These are phyloP conservation scores for Lasioglossum villosulum DNA, from an alignment of 2,888 invertebrate species.

Conservation along the genomic window DNA sequence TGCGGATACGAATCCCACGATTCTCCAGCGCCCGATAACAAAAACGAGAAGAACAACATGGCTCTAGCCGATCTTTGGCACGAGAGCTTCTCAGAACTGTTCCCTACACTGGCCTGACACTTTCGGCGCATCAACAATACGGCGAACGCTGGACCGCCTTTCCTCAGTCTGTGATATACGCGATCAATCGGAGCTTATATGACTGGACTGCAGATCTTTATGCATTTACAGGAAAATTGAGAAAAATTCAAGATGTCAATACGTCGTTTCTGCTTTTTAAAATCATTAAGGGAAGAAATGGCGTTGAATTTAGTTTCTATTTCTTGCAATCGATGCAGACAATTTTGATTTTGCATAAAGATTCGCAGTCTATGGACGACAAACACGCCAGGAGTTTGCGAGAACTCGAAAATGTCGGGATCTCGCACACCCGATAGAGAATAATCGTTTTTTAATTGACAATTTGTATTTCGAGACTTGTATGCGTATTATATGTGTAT, in stretches of 20 bases:
- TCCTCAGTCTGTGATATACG: constrained; percentile 53
- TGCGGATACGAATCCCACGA: constrained; percentile 89
- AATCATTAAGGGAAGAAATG: no score
- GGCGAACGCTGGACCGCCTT: background rate
- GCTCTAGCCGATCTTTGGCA: constrained; percentile 89
- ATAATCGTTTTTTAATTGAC: background rate
- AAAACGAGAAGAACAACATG: constrained; percentile 78
- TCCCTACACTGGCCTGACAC: constrained; percentile 89
- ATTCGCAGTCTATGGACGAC: background rate
- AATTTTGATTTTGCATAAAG: no score
- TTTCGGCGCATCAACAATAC: constrained; percentile 30
- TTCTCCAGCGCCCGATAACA: constrained; percentile 84
- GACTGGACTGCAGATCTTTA: no score
- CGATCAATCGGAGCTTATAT: background rate
- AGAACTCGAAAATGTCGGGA: background rate
- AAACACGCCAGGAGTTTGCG: background rate
- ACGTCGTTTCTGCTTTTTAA: no score
- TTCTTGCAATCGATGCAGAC: no score
- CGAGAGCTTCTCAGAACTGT: constrained; percentile 91
- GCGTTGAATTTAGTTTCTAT: no score
- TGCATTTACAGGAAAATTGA: no score
- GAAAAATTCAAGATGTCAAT: no score
- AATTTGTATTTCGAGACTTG: background rate
- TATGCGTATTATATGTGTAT: background rate
- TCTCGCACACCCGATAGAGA: background rate